Evolutionary conservation across 2,797 vertebrate species (phyloP).

Genomic region (Phoebastria nigripes): DNA sequence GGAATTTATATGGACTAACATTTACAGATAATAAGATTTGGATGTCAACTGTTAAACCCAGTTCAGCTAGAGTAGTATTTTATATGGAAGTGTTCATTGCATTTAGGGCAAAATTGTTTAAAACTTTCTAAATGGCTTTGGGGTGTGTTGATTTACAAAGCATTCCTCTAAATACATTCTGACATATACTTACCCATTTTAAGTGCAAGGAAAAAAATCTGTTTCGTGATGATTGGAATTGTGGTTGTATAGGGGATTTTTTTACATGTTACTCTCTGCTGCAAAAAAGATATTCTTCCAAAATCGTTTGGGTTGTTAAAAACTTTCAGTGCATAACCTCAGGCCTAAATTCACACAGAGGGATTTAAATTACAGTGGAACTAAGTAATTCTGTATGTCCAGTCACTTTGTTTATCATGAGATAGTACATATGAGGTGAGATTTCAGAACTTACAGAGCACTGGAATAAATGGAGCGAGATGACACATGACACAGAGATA

Average conservation of each 20-base stretch:
- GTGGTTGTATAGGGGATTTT: slow-evolving; percentile 5
- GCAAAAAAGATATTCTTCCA: neutral
- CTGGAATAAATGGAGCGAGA: neutral
- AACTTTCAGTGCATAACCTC: slow-evolving; percentile 6
- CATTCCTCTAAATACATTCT: slow-evolving; percentile 60
- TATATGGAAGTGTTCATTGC: slow-evolving; percentile 12
- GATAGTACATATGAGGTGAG: neutral
- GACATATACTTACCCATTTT: neutral
- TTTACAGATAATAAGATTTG: slow-evolving; percentile 51
- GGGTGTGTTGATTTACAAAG: slow-evolving; percentile 28
- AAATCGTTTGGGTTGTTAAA: slow-evolving; percentile 2
- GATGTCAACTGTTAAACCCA: slow-evolving; percentile 29
- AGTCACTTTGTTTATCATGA: neutral
- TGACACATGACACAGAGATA: neutral
- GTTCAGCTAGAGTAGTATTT: slow-evolving; percentile 52
- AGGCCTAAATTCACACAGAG: neutral
- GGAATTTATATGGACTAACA: slow-evolving; percentile 57
- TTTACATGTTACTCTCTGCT: neutral
- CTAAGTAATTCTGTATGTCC: neutral
- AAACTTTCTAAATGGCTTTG: slow-evolving; percentile 54
- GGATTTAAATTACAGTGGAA: neutral
- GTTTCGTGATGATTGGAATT: neutral
- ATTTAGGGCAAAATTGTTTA: slow-evolving; percentile 38
- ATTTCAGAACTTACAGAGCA: neutral
- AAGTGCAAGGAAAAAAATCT: neutral